Conservation (phyloP, 92 coral and sea anemone genomes). For the Zoanthus sansibaricus region DNA sequence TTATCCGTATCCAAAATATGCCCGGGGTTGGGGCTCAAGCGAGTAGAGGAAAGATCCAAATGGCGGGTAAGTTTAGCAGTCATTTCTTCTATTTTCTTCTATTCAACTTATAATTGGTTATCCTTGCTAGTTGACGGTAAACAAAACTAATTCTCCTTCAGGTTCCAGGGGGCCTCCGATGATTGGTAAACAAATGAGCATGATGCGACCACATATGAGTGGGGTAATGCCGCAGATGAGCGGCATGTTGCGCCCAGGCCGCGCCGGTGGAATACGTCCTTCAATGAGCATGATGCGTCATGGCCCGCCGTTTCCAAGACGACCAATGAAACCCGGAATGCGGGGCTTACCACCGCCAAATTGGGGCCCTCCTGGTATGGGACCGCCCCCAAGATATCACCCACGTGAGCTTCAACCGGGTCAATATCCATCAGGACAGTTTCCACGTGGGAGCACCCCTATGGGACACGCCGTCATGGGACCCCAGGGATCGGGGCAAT, state of each 20-base stretch:
- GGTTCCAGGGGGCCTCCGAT: conserved; percentile 16
- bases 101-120: too few species aligned
- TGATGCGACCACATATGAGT: conserved; percentile 31
- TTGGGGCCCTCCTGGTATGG: conserved; percentile 31
- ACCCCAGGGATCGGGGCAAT: not conserved
- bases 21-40: not conserved
- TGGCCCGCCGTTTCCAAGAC: conserved; percentile 39
- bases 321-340: conserved; percentile 41
- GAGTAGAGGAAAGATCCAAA: conserved; percentile 12
- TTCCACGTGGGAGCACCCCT: not conserved
- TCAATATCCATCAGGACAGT: conserved; percentile 19
- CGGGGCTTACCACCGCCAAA: conserved; percentile 34
- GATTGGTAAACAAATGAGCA: conserved; percentile 26
- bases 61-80: not conserved
- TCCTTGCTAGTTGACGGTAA: too few species aligned
- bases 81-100: not conserved
- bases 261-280: conserved; percentile 22
- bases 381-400: conserved; percentile 10
- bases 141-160: not conserved
- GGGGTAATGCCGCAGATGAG: conserved; percentile 26
- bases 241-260: not conserved
- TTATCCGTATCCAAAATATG: conserved; percentile 22
- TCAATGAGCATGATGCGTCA: conserved; percentile 37
- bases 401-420: conserved; percentile 20
- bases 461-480: not conserved